These are phyloP conservation scores for Turritopsis rubra DNA, from an alignment of 30 jellyfish, hydroid and myxozoan species.

Conservation along the genomic window DNA sequence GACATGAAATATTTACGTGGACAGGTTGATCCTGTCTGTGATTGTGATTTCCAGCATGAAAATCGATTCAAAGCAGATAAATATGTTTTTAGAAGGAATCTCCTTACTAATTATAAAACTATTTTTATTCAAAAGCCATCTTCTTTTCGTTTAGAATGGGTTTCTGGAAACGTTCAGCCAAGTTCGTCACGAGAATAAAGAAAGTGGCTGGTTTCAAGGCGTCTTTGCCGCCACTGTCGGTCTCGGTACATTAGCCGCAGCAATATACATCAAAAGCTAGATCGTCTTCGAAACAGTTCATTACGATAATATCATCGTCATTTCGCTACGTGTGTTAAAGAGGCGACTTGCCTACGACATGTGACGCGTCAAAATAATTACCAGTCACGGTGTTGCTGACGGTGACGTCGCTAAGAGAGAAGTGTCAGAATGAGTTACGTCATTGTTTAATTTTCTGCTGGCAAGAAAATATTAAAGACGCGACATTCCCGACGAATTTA, in stretches of 20 bases:
- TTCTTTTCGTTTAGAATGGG: slow-evolving; percentile 45
- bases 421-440: too few relatives aligned
- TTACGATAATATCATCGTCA: too few relatives aligned
- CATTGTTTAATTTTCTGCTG: neutral
- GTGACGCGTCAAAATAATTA: neutral
- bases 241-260: slow-evolving; percentile 96
- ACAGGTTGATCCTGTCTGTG: neutral
- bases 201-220: slow-evolving; percentile 83
- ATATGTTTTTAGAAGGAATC: neutral
- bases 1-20: neutral
- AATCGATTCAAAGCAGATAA: neutral
- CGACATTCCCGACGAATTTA: neutral
- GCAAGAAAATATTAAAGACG: neutral
- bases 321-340: neutral
- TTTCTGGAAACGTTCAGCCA: slow-evolving; percentile 71
- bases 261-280: slow-evolving; percentile 83
- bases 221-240: slow-evolving; percentile 95
- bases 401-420: neutral
- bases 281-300: neutral
- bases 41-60: neutral
- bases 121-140: neutral
- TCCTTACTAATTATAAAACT: too few relatives aligned
- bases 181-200: slow-evolving; percentile 47
- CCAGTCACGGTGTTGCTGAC: slow-evolving; percentile 9
- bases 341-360: neutral